These are phyloP conservation scores for Ooceraea biroi DNA, from an alignment of 1,140 invertebrate species.

Conservation along the genomic window DNA sequence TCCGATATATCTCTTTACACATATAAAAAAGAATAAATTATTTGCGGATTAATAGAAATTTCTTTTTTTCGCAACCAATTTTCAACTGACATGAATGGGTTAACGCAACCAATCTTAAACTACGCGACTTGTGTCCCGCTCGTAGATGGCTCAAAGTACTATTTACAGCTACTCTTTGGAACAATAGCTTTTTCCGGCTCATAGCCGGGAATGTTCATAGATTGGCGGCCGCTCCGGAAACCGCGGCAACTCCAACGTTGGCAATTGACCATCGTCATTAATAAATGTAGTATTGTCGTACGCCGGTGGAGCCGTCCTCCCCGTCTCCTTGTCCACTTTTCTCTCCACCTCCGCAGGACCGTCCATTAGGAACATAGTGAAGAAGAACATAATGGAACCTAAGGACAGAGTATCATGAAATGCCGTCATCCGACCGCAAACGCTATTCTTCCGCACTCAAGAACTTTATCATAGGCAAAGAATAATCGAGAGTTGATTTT, in stretches of 20 bases:
- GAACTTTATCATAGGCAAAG: background rate
- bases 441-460: background rate
- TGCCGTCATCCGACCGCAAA: background rate
- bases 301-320: conserved; percentile 65
- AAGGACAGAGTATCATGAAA: conserved; percentile 58
- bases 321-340: conserved; percentile 28
- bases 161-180: conserved; percentile 53
- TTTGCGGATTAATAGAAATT: background rate
- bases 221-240: conserved; percentile 74
- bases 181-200: background rate
- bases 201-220: conserved; percentile 72
- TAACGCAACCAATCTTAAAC: background rate
- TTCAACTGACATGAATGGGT: background rate
- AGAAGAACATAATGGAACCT: conserved; percentile 91
- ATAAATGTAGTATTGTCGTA: conserved; percentile 86
- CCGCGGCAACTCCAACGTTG: conserved; percentile 81
- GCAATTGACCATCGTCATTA: conserved; percentile 83
- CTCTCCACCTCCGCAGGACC: conserved; percentile 83
- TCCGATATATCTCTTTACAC: background rate
- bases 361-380: conserved; percentile 91
- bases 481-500: background rate
- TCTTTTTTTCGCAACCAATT: background rate
- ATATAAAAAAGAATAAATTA: background rate
- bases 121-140: background rate
- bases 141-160: background rate